Conservation (phyloP, 2,797 vertebrate species). For the Threskiornis aethiopicus region DNA sequence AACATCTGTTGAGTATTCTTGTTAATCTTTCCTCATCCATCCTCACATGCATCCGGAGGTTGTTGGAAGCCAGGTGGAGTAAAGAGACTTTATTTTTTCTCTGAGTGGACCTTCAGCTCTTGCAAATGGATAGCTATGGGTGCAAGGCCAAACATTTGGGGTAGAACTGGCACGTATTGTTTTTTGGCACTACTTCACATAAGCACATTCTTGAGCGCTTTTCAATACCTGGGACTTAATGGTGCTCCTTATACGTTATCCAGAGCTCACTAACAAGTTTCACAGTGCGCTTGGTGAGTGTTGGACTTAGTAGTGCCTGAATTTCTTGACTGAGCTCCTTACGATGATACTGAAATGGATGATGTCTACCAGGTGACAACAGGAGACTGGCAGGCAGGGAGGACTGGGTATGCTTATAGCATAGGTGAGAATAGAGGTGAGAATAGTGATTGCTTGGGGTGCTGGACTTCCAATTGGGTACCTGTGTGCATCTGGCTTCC, state of each 20-base stretch:
- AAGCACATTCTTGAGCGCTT: neutral
- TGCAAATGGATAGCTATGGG: neutral
- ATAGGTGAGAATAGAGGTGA: neutral
- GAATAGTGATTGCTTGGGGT: neutral
- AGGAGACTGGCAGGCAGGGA: neutral
- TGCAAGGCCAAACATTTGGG: neutral
- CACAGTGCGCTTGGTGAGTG: neutral
- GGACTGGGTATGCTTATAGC: neutral
- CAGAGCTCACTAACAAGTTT: neutral
- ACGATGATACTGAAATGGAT: neutral
- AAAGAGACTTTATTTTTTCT: neutral
- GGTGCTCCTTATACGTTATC: neutral
- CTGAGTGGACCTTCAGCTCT: neutral
- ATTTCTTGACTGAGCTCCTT: neutral
- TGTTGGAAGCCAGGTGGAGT: neutral
- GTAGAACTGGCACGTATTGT: neutral
- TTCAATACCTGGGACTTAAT: neutral
- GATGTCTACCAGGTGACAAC: neutral
- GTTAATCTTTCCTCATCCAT: neutral
- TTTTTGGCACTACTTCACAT: neutral
- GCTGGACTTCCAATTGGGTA: neutral
- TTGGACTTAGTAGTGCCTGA: neutral
- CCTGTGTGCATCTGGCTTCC: neutral
- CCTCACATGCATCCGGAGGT: rapidly evolving
- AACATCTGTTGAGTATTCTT: conserved; percentile 24